Conservation (phyloP, 2,113 vertebrate species). For the Gambusia affinis region DNA sequence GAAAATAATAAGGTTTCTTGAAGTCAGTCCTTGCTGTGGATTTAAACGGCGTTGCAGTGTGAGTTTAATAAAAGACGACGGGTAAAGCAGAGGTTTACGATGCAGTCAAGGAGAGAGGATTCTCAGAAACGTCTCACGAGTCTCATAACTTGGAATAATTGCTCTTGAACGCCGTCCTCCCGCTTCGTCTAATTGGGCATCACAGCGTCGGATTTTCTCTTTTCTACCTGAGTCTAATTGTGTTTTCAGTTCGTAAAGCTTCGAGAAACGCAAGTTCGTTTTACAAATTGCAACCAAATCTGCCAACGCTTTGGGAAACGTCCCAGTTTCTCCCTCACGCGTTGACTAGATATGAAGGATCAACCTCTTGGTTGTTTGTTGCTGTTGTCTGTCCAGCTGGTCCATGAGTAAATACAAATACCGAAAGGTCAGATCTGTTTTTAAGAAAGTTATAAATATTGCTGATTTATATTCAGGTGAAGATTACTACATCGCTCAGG, state of each 20-base stretch:
- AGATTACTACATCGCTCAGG: neutral
- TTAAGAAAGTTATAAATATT: neutral
- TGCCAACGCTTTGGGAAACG: slow-evolving; percentile 36
- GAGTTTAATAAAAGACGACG: slow-evolving; percentile 67
- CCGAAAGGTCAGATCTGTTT: no score
- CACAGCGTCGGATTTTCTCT: slow-evolving; percentile 51
- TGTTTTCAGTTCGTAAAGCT: slow-evolving; percentile 45
- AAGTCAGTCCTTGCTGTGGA: slow-evolving; percentile 44
- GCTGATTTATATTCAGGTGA: slow-evolving; percentile 11
- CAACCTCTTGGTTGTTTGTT: slow-evolving; percentile 31
- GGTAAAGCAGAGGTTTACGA: slow-evolving; percentile 60
- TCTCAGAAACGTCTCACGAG: slow-evolving; percentile 59
- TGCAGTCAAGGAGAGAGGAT: slow-evolving; percentile 48
- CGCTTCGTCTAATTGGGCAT: slow-evolving; percentile 68
- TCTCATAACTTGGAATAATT: slow-evolving; percentile 72
- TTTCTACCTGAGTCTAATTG: slow-evolving; percentile 39
- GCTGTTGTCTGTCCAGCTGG: neutral
- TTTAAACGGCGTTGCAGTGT: slow-evolving; percentile 49
- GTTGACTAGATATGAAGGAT: slow-evolving; percentile 9
- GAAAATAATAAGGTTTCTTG: slow-evolving; percentile 30
- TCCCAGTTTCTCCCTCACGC: slow-evolving; percentile 26
- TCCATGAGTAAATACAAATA: no score
- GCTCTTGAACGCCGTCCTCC: slow-evolving; percentile 67
- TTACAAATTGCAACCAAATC: slow-evolving; percentile 42
- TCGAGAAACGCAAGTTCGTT: slow-evolving; percentile 8